Evolutionary conservation across 2,797 vertebrate species (phyloP), one percentile per base, ranked within the genome.

Genomic region (Melanotaenia boesemani): DNA sequence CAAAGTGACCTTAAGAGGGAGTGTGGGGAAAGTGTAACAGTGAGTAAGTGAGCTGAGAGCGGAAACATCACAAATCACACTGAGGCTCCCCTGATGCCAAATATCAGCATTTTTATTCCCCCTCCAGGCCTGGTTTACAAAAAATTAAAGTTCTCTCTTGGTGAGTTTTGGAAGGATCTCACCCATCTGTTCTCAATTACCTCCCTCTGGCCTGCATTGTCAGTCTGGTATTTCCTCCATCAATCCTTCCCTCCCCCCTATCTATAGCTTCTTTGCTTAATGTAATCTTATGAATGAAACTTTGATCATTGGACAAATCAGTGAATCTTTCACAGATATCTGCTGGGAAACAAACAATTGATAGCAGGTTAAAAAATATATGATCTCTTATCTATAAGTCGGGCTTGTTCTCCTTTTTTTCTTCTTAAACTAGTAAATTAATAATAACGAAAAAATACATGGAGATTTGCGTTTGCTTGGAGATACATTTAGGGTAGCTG

Each of bases 151-250:
- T 75, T 76, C 69, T 70, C 76, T 68, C 72, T 83, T 52, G 13
- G 64, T 78, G 70, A 89, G 82, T 75, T 89, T 75, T 89, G 72
- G 77, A 88, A 50, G 73, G 77, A 91, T 90, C 87, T 86, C 83
- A 88, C 90, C 90, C 95, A 95, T 91, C 93, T 95, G 95, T 94
- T 95, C 81, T 93, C 93, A 92, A 94, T 95, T 95, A 95, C 89
- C 83, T 94, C 91, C 83, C 83, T 80, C 82, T 89, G 91, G 92
- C 84, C 92, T 88, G 91, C 92, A 93, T 94, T 94, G 92, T 94
- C 92, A 91, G 88, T 92, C 88, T 94, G 94, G 94, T 93, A 95
- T 95, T 95, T 94, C 93, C 94, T 94, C 86, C 85, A 80, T 82
- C 87, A 71, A 84, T 84, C 80, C 50, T 70, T 80, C 70, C 66